A percentile compares a stretch with the other conserved stretches of the same genome.
Conservation (phyloP, 2,113 vertebrate species). For the Urocynchramus pylzowi region DNA sequence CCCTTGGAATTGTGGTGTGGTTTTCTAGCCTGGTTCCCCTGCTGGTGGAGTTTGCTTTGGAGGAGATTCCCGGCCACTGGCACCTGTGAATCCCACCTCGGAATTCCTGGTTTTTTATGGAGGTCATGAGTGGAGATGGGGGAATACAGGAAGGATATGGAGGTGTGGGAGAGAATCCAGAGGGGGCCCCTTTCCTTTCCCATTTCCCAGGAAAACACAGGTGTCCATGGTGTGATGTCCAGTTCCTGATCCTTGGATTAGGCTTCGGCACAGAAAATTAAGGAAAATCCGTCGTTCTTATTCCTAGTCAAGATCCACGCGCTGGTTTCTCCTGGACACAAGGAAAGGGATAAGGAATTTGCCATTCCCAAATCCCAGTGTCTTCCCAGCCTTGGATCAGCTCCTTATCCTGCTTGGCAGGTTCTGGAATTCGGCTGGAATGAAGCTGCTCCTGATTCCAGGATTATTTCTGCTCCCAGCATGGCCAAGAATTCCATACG, state of each 20-base stretch:
- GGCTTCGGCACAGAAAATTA: not conserved
- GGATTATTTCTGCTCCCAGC: not conserved
- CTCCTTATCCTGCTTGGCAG: not conserved
- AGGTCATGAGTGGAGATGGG: not conserved
- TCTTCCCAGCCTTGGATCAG: not conserved
- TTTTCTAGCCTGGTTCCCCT: not conserved
- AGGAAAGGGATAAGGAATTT: not conserved
- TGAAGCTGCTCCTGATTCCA: not conserved
- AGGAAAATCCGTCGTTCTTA: not conserved
- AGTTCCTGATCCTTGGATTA: not conserved
- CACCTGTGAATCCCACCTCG: not conserved
- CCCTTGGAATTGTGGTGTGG: fast-evolving
- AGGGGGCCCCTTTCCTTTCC: not conserved
- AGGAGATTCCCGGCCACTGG: not conserved
- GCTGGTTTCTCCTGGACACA: not conserved
- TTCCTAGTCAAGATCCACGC: not conserved
- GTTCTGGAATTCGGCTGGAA: not conserved
- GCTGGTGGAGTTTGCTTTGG: not conserved
- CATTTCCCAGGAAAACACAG: not conserved
- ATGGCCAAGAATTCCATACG: not conserved
- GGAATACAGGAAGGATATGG: not conserved
- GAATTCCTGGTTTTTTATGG: not conserved
- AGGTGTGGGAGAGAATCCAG: not conserved
- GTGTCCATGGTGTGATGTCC: fast-evolving
- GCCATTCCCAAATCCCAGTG: not conserved